Conservation (phyloP, 2,113 vertebrate species). For the Phasianus colchicus region DNA sequence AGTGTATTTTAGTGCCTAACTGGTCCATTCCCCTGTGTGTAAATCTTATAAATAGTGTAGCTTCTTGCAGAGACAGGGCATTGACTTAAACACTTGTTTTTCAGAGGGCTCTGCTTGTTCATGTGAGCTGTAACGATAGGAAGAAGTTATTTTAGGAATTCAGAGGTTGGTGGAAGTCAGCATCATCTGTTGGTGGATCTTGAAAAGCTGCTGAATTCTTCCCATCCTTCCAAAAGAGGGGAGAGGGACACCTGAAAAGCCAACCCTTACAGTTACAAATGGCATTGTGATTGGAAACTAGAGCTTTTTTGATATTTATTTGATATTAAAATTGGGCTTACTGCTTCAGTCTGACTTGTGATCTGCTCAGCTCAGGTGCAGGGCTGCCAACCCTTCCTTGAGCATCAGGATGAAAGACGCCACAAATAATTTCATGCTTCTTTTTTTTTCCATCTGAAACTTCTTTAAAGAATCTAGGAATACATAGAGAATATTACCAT, state of each 20-base stretch:
- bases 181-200: not conserved
- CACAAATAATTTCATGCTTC: not conserved
- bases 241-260: not conserved
- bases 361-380: not conserved
- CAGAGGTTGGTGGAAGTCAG: not conserved
- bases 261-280: not conserved
- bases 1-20: not conserved
- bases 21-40: not conserved
- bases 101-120: not conserved
- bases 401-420: not conserved
- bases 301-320: not conserved
- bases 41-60: not conserved
- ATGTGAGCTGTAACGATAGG: not conserved
- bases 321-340: not conserved
- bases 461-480: not conserved
- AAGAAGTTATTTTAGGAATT: not conserved
- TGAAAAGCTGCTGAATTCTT: not conserved
- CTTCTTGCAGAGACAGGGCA: not conserved
- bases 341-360: not conserved
- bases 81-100: not conserved
- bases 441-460: not conserved
- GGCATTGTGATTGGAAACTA: accelerated
- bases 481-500: not conserved
- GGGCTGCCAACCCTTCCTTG: not conserved
- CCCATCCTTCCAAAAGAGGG: not conserved